Percentiles rank a stretch among this genome's conserved stretches.
Evolutionary conservation across 2,113 vertebrate genomes (phyloP).

Genomic region (Cyrtonyx montezumae): DNA sequence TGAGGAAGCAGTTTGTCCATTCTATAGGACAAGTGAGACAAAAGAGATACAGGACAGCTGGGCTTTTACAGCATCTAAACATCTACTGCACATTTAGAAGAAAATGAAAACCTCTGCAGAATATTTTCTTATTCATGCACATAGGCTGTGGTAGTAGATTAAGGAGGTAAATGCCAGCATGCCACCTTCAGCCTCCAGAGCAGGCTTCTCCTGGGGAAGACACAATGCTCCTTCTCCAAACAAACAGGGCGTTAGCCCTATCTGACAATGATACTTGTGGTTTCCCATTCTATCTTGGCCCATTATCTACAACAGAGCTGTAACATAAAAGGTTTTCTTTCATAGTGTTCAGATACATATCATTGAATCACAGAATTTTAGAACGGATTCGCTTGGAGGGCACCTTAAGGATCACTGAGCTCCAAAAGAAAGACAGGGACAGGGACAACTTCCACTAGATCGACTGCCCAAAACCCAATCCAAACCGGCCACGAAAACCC

Average conservation of each 20-base stretch:
- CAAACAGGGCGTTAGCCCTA: not conserved
- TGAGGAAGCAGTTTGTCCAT: fast-evolving
- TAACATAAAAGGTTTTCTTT: not conserved
- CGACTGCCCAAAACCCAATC: not conserved
- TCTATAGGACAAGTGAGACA: not conserved
- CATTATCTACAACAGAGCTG: not conserved
- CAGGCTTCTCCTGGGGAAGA: not conserved
- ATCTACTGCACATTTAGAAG: not conserved
- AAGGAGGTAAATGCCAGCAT: not conserved
- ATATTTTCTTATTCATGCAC: not conserved
- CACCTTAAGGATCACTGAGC: too few species aligned
- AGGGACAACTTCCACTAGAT: not conserved
- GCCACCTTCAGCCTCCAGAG: not conserved
- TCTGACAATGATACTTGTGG: not conserved
- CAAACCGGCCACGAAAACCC: not conserved
- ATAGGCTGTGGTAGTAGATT: not conserved
- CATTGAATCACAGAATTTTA: not conserved
- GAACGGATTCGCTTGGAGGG: not conserved
- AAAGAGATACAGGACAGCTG: not conserved
- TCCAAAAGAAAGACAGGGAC: not conserved
- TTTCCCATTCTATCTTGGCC: not conserved
- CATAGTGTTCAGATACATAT: not conserved
- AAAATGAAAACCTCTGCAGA: not conserved
- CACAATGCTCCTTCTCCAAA: not conserved
- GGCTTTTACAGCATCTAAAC: not conserved